Evolutionary conservation across 2,797 vertebrate species (phyloP), one percentile per base, ranked within the genome.

Genomic region (Chaunax sp.): DNA sequence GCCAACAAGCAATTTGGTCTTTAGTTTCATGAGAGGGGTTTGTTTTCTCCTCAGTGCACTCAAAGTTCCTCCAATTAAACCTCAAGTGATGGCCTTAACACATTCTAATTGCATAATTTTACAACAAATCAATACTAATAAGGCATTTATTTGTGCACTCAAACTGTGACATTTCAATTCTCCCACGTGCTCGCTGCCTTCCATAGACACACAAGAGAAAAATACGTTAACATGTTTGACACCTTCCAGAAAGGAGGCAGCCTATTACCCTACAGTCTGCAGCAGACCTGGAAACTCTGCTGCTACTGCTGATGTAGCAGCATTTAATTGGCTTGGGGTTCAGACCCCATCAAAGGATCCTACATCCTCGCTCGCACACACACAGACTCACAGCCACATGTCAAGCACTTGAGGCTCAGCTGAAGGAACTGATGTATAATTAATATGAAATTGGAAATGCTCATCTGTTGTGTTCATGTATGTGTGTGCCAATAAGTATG

Each of bases 301-400:
- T 51, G 59, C 53, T 18, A 3, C 45, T 75, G 78, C 78, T 83
- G 80, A 78, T 54, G 35, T 58, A 68, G 64, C 77, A 72, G 23
- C 5, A 10, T 63, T 49, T 77, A 84, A 74, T 86, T 82, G 56
- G 76, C 66, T 82, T 19, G 2, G 23, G 55, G 52, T 66, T 68
- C 12, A 51, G 38, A 16, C 38, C 38, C 38, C 38, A 40, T 40
- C 38, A 40, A 40, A 40, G 38, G 3, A 4, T 4, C 38, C 15
- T 40, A 15, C 38, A 40, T 40, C 11, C 14, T 40, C 15, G 38
- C 38, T 40, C 19, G 18, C 46, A 61, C 46, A 38, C 41, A 12
- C 18, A 19, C 4, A 16, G 1, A 43, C 13, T 11, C 60, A 64
- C 47, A 44, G 14, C n/a, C n/a, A 54, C 71, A 43, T 9, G 2